phyloP scores from a whole-genome alignment of 2,797 vertebrate species.

The Rhinoraja longicauda region DNA sequence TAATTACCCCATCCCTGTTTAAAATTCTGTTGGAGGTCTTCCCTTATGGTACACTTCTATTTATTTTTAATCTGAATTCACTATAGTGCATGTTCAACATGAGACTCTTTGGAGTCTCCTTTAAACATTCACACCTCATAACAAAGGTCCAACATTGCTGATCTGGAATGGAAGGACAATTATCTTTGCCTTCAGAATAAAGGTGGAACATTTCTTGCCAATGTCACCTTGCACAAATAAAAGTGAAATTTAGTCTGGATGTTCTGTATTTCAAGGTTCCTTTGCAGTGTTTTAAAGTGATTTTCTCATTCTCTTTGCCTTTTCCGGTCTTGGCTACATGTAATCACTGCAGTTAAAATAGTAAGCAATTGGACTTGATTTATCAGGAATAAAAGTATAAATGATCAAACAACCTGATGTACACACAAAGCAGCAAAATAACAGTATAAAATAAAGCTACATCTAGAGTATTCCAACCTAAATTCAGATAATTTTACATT shows the following conservation, averaged over 20 bases:
- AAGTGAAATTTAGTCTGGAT: conserved; percentile 12
- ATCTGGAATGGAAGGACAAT: background rate
- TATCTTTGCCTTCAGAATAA: conserved; percentile 14
- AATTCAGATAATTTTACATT: conserved; percentile 4
- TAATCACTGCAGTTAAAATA: background rate
- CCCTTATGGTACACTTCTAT: background rate
- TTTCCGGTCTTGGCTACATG: background rate
- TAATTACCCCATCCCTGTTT: background rate
- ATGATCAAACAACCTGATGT: background rate
- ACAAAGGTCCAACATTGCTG: background rate
- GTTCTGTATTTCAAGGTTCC: background rate
- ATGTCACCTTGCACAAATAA: conserved; percentile 5
- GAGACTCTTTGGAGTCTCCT: conserved; percentile 17
- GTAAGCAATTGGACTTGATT: background rate
- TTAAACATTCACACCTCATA: background rate
- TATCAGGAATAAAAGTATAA: background rate
- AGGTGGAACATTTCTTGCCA: conserved; percentile 13
- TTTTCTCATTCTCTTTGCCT: background rate
- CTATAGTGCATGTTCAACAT: background rate
- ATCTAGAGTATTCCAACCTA: background rate
- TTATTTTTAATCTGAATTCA: background rate
- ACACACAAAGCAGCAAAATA: background rate
- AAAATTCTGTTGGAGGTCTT: background rate
- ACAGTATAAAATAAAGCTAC: background rate
- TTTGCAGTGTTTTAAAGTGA: background rate